Conservation (phyloP, 2,113 vertebrate genomes). For the crab-eating macaque (Macaca fascicularis) region DNA sequence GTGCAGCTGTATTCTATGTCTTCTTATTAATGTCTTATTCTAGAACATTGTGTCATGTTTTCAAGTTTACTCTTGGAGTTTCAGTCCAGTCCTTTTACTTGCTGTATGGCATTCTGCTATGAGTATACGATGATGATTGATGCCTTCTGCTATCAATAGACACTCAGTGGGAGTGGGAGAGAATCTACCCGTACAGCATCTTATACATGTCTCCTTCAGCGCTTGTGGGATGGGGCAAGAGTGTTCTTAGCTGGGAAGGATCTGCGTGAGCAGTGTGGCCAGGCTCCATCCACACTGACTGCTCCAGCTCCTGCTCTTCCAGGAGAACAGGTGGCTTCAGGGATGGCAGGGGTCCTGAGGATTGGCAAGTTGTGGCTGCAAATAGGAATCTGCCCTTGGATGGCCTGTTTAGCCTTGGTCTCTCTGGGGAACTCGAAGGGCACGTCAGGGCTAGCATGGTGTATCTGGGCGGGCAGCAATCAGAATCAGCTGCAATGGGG, state of each 20-base stretch:
- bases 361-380: neutral
- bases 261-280: neutral
- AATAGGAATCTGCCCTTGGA: neutral
- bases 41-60: fast-evolving
- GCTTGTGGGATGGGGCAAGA: fast-evolving
- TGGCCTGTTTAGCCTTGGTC: neutral
- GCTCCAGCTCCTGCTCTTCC: too few relatives aligned
- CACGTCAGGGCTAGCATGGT: neutral
- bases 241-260: too few relatives aligned
- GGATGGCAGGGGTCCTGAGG: neutral
- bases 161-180: fast-evolving
- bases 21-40: too few relatives aligned
- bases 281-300: too few relatives aligned
- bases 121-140: fast-evolving
- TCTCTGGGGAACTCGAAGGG: neutral
- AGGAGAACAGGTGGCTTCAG: neutral
- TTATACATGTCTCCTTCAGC: fast-evolving
- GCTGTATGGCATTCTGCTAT: fast-evolving
- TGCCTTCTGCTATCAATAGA: fast-evolving
- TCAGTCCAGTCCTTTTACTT: fast-evolving
- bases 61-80: fast-evolving
- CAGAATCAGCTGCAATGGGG: neutral
- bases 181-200: fast-evolving
- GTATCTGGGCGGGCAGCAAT: too few relatives aligned
- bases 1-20: fast-evolving